Base-by-base conservation (phyloP, 2,888 invertebrate species). In the Anodontia alba region DNA sequence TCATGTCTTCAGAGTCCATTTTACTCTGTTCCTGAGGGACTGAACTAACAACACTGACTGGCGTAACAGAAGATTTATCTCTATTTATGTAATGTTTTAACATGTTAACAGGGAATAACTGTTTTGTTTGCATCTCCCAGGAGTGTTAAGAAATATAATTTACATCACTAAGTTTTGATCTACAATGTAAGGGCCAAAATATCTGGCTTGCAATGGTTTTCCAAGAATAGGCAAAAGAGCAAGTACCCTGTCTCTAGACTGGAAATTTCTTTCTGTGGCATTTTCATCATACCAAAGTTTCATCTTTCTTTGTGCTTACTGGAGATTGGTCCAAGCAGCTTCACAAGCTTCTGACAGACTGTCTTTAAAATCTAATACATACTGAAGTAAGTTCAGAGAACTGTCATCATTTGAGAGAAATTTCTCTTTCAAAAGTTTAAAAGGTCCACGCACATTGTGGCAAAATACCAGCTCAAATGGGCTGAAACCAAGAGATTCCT, bases 391-490 rank as follows among this genome's bases (percentile, higher is more conserved):
- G 43, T 73, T 33, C 42, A 66, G 43, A 26, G 66, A n/a, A 42
- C 29, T 29, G 26, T 43, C 62, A 67, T 71, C 62, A 38, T 38
- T 12, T 38, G 12, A 38, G 38, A 38, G 38, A 38, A 38, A 8
- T 38, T 38, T 38, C 12, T 57, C 57, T 57, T 57, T 57, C 57
- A 57, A 12, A 57, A 57, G 57, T 57, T 57, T 26, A 17, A 57
- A 57, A 26, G 57, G 72, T 12, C 83, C 80, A 5, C 80, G 23
- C 5, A 84, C 80, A 15, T 76, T 57, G 69, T 87, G 88, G 8
- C 88, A 84, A 78, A 84, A 86, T 3, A 86, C 46, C 43, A 86
- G 46, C 57, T 86, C 82, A 82, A 87, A 86, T 0, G 88, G 87
- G 70, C 81, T 83, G 70, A 89, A 86, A 1, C 83, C 80, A 20